phyloP scores from a whole-genome alignment of 1,140 invertebrate genomes.

The Hypothenemus hampei region DNA sequence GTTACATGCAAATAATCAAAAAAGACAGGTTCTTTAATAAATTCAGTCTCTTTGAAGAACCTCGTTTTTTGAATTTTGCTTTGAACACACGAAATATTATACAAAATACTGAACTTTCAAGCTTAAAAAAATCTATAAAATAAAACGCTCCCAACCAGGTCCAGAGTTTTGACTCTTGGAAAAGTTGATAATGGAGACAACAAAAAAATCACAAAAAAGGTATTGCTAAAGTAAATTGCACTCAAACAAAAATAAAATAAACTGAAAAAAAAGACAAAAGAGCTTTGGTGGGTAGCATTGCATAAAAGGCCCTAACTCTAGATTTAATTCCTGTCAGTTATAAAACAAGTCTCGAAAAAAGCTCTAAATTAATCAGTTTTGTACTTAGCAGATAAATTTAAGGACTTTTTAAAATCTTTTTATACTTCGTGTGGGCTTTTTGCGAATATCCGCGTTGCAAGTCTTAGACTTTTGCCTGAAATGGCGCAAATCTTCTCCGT shows the following conservation, averaged over 20 bases:
- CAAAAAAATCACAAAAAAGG: slow-evolving; percentile 20
- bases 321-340: slow-evolving; percentile 27
- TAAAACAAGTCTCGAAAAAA: too few species aligned
- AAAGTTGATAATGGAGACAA: background rate
- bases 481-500: slow-evolving; percentile 63
- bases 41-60: slow-evolving; percentile 29
- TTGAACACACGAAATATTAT: slow-evolving; percentile 22
- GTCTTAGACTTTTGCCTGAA: slow-evolving; percentile 78
- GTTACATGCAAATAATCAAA: slow-evolving; percentile 19
- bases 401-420: slow-evolving; percentile 28
- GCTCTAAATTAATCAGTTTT: too few species aligned
- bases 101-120: slow-evolving; percentile 25
- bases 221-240: slow-evolving; percentile 36
- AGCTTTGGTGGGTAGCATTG: slow-evolving; percentile 34
- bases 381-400: too few species aligned
- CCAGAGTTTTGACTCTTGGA: background rate
- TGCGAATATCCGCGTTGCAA: slow-evolving; percentile 50
- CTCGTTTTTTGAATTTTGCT: slow-evolving; percentile 19
- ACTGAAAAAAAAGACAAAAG: slow-evolving; percentile 26
- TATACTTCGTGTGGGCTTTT: slow-evolving; percentile 19
- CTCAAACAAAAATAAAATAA: slow-evolving; percentile 30
- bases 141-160: slow-evolving; percentile 24
- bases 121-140: slow-evolving; percentile 24
- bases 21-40: slow-evolving; percentile 20
- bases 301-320: slow-evolving; percentile 28